phyloP scores from a whole-genome alignment of 2,113 vertebrate species.

The Silurus glanis region DNA sequence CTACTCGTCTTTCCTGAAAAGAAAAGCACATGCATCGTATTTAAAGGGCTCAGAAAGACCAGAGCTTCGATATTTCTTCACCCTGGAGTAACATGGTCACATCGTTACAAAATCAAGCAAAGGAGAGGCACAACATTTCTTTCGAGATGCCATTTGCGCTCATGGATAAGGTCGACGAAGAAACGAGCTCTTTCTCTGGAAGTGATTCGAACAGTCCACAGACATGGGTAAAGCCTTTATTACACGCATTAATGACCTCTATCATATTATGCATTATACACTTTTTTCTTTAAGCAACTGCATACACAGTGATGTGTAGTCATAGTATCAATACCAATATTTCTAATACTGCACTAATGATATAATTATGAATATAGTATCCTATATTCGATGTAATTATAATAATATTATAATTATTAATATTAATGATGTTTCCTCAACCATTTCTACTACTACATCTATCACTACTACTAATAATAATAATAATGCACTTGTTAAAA shows the following conservation, averaged over 20 bases:
- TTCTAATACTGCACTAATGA: not conserved
- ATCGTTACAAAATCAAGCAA: not conserved
- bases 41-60: not conserved
- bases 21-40: not conserved
- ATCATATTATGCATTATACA: not conserved
- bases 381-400: not conserved
- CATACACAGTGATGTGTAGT: not conserved
- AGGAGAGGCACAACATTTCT: not conserved
- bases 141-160: constrained; percentile 62
- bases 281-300: not conserved
- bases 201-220: constrained; percentile 59
- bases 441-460: not conserved
- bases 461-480: not conserved
- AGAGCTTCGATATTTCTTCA: not conserved
- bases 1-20: not conserved
- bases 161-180: constrained; percentile 63
- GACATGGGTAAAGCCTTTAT: constrained; percentile 57
- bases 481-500: not conserved
- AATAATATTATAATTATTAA: not conserved
- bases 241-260: not conserved
- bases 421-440: not conserved
- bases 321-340: not conserved
- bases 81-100: not conserved
- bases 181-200: constrained; percentile 56
- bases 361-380: not conserved